Evolutionary conservation across 1,140 invertebrate species (phyloP).

Genomic region (Berghia stephanieae): DNA sequence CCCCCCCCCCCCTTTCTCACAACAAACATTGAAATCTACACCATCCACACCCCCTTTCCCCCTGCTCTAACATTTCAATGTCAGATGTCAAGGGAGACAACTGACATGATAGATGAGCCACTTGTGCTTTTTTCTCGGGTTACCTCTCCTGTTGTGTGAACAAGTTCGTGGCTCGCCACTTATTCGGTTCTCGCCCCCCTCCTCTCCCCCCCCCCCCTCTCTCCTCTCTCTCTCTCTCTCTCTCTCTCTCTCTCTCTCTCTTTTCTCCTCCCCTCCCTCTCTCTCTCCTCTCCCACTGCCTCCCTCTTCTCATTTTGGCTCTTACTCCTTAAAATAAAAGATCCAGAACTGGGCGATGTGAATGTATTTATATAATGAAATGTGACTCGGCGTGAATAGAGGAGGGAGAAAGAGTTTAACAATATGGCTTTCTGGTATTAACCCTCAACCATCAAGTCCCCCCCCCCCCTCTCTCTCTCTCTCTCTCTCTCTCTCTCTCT

Average conservation of each 20-base stretch:
- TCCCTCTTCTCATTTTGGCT: not conserved
- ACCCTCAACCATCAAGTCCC: not conserved
- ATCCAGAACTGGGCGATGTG: no score
- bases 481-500: slow-evolving; percentile 14
- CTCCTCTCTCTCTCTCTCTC: slow-evolving; percentile 25
- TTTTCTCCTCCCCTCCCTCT: not conserved
- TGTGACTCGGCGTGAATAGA: not conserved
- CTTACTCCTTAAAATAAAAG: no score
- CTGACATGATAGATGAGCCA: no score
- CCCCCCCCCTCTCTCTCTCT: slow-evolving; percentile 27
- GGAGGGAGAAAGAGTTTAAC: not conserved
- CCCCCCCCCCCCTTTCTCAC: no score
- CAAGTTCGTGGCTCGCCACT: not conserved
- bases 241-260: slow-evolving; percentile 22
- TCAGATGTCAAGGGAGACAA: no score
- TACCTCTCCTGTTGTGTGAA: not conserved
- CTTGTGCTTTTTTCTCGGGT: not conserved
- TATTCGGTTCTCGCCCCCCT: not conserved
- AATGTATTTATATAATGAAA: not conserved
- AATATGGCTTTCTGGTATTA: not conserved
- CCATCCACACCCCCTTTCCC: no score
- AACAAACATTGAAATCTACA: no score
- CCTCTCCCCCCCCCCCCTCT: slow-evolving; percentile 10
- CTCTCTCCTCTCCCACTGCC: no score
- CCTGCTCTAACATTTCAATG: no score